Percentiles rank a stretch among this genome's conserved stretches.
These are phyloP conservation scores for Mythimna loreyi DNA, from an alignment of 2,888 invertebrate genomes.

Conservation along the genomic window DNA sequence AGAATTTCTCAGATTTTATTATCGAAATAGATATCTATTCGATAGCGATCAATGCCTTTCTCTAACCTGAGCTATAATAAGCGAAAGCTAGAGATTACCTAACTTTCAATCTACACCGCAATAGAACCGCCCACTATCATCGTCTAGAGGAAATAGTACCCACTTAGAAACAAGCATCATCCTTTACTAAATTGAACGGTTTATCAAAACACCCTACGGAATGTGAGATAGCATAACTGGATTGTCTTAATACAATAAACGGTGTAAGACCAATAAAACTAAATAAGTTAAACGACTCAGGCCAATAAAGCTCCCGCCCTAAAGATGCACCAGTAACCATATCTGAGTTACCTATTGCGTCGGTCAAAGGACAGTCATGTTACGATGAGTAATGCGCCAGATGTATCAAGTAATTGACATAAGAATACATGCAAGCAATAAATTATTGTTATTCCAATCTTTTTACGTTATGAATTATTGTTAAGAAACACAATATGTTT, in stretches of 20 bases:
- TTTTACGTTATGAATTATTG: conserved; percentile 68
- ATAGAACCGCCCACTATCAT: conserved; percentile 47
- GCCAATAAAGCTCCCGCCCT: conserved; percentile 81
- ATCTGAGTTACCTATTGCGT: conserved; percentile 68
- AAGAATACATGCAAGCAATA: conserved; percentile 73
- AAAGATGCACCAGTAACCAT: conserved; percentile 75
- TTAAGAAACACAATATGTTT: conserved; percentile 62
- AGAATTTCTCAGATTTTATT: conserved; percentile 23
- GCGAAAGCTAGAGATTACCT: conserved; percentile 53
- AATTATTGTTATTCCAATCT: conserved; percentile 74
- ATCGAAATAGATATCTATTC: conserved; percentile 29
- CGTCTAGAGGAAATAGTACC: conserved; percentile 55
- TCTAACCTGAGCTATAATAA: conserved; percentile 36
- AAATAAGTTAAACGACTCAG: conserved; percentile 85
- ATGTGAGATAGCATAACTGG: conserved; percentile 78
- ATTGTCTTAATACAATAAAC: conserved; percentile 87
- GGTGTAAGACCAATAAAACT: conserved; percentile 86
- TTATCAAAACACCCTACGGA: conserved; percentile 82
- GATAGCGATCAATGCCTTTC: conserved; percentile 47
- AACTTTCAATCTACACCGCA: conserved; percentile 49
- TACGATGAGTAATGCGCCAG: conserved; percentile 76
- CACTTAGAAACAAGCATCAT: conserved; percentile 63
- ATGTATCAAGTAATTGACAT: conserved; percentile 78
- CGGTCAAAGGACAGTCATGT: conserved; percentile 50
- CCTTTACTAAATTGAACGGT: conserved; percentile 79